Base-by-base conservation (phyloP, 2,888 invertebrate species). In the Acleris literana region DNA sequence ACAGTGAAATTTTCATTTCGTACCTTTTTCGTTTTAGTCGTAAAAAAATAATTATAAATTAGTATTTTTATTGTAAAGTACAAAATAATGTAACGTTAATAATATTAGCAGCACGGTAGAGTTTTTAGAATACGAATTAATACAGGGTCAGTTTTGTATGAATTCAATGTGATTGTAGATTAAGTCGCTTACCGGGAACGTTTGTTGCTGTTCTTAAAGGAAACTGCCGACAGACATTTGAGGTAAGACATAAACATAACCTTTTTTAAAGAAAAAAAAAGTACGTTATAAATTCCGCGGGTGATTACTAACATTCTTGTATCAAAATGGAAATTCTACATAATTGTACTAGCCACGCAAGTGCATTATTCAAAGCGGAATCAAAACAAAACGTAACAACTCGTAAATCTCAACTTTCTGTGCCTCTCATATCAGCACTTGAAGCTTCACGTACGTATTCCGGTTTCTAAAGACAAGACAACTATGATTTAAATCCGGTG, bases 71-170 rank as follows among this genome's bases (percentile, higher is more conserved):
- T 81, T 75, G 81, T 83, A 90, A 87, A 92, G 92, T 92, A 92
- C 92, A 92, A 92, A 88, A 85, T 87, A 87, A 89, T 88, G 87
- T 90, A 90, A 88, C 70, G 77, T 87, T 39, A 39, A 86, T 39
- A 22, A 53, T 55, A 52, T 62, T 66, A 66, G 84, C 81, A 83
- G 84, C 87, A 88, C 88, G 80, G 86, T 88, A 88, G 87, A 81
- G 82, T 83, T 83, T 85, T 84, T 90, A 90, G 88, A 87, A 85
- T 87, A 87, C 83, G 86, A 89, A 87, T 88, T 85, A 85, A 91
- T 91, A 92, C 92, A 92, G 92, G 92, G 92, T 92, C 92, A 87
- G 90, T 92, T 92, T 92, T 92, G 90, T 92, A 92, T 91, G 89
- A 91, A 90, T 90, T 89, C 90, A 91, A 90, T 92, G 92, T 92